Percentiles rank a stretch among this genome's conserved stretches.
Evolutionary conservation across 2,888 invertebrate genomes (phyloP).

Genomic region (Catocala fraxini): DNA sequence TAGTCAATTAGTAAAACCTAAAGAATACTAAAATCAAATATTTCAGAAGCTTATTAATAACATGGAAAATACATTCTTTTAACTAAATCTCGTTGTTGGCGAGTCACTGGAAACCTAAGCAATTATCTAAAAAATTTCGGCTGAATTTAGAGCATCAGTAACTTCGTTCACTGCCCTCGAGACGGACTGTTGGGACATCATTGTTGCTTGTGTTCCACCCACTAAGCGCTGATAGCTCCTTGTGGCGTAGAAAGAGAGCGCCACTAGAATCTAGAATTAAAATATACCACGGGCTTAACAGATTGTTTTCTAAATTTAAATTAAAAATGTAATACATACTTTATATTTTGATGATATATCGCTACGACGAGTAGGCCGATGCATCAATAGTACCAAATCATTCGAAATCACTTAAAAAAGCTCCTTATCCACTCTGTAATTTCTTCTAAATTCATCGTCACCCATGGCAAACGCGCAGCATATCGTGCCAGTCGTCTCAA

Average conservation of each 20-base stretch:
- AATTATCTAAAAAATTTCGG: not conserved
- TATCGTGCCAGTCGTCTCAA: not conserved
- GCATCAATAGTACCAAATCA: not conserved
- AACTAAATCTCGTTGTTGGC: too few species aligned
- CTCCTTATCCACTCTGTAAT: too few species aligned
- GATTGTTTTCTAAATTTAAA: not conserved
- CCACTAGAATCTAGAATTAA: conserved; percentile 2
- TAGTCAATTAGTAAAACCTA: too few species aligned
- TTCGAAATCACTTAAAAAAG: not conserved
- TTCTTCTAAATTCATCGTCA: too few species aligned
- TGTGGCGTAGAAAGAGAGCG: conserved; percentile 5
- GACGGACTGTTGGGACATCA: conserved; percentile 8
- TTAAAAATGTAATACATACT: not conserved
- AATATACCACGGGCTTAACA: not conserved
- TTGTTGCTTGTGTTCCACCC: conserved; percentile 14
- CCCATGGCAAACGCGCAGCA: too few species aligned
- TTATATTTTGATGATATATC: not conserved
- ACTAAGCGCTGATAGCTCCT: conserved; percentile 13
- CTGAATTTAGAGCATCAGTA: too few species aligned
- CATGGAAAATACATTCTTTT: too few species aligned
- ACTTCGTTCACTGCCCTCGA: not conserved
- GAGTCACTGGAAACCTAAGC: not conserved
- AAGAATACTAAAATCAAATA: too few species aligned
- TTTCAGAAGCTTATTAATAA: too few species aligned
- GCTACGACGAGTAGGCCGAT: not conserved